Evolutionary conservation across 2,113 vertebrate species (phyloP), one percentile per base, ranked within the genome.

Genomic region (Ardeotis arabs): DNA sequence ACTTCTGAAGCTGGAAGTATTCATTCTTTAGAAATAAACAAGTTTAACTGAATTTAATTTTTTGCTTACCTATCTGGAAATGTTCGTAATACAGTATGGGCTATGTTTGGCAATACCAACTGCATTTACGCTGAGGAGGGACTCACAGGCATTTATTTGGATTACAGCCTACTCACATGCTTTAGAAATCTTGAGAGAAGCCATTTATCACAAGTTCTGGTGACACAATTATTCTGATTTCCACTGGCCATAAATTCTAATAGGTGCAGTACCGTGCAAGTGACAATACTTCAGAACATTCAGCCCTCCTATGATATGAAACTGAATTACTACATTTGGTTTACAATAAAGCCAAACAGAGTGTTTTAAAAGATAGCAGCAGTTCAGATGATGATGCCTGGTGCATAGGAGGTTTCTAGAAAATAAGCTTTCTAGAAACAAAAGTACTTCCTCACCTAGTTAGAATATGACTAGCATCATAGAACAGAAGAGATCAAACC

Each of bases 401-500:
- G 95, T 87, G 72, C n/a, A 19, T 10, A 59, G 41, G 58, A 87
- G 85, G 92, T 87, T 90, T 79, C 87, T 73, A 66, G 81, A 84
- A 67, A 66, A 85, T 66, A 90, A 87, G 53, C 70, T 89, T 87
- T 93, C 91, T 89, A 93, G 84, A 88, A 96, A 94, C 81, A 90
- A 56, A 94, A 92, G 53, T 41, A 69, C 59, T 83, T 95, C 60
- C 72, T 85, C 64, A 68, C 60, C 79, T 90, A 70, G 29, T 84
- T 50, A 75, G 52, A 90, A 95, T 90, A 94, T 64, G 64, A 76
- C 66, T 81, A 74, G 33, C 84, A 95, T 88, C 62, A 60, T 12
- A 84, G 85, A 91, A 88, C 39, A 85, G 70, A 69, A 79, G 37
- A 87, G 66, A 84, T 86, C 84, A 81, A 94, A 86, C 39, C 68